Conservation (phyloP, 2,113 vertebrate species). For the Bos javanicus region DNA sequence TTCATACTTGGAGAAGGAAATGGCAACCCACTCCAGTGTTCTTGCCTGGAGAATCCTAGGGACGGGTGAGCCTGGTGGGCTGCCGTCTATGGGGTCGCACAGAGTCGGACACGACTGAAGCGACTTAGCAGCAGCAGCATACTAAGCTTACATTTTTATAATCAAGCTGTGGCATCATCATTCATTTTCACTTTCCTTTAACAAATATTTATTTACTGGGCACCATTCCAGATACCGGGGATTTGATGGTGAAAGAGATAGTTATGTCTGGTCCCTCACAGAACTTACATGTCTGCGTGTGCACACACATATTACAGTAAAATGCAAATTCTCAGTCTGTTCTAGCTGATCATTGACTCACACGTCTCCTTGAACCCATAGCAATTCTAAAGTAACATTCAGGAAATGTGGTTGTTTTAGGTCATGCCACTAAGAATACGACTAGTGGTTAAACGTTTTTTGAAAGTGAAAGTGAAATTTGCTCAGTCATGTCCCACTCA, state of each 20-base stretch:
- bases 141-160: neutral
- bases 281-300: neutral
- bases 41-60: too few species aligned
- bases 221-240: neutral
- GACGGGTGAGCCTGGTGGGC: too few species aligned
- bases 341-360: neutral
- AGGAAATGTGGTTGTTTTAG: neutral
- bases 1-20: neutral
- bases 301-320: neutral
- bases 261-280: neutral
- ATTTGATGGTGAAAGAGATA: neutral
- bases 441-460: neutral
- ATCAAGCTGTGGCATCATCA: neutral
- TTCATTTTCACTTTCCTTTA: neutral
- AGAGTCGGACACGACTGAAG: too few species aligned
- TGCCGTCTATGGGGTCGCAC: too few species aligned
- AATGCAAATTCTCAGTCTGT: neutral
- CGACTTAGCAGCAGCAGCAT: neutral
- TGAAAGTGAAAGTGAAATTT: neutral
- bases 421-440: neutral
- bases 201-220: neutral
- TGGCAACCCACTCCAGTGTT: too few species aligned
- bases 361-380: neutral
- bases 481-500: neutral
- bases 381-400: neutral